Conservation (phyloP, 2,888 invertebrate species). For the Heliothis peltigera region DNA sequence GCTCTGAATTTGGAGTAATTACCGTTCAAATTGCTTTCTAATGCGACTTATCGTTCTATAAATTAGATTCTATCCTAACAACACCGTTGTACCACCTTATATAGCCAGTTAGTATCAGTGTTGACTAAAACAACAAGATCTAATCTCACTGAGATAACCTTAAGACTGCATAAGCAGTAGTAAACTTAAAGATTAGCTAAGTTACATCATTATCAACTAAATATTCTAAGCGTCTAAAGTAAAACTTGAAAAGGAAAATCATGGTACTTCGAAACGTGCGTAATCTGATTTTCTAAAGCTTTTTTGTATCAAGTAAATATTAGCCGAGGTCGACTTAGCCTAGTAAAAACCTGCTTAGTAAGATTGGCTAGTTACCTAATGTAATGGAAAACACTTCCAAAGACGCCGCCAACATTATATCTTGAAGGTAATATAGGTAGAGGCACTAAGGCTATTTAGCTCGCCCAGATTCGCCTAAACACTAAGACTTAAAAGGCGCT, state of each 20-base stretch:
- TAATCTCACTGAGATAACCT: slow-evolving; percentile 40
- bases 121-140: slow-evolving; percentile 34
- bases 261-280: slow-evolving; percentile 43
- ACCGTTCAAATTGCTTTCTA: not conserved
- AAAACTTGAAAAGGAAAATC: slow-evolving; percentile 19
- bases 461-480: slow-evolving; percentile 61
- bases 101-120: slow-evolving; percentile 27
- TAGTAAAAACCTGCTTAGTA: slow-evolving; percentile 71
- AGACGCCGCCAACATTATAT: slow-evolving; percentile 68
- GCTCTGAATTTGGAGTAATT: no score
- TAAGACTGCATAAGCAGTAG: slow-evolving; percentile 25
- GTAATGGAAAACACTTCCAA: slow-evolving; percentile 82
- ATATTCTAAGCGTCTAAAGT: not conserved
- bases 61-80: slow-evolving; percentile 3
- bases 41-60: not conserved
- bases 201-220: slow-evolving; percentile 36
- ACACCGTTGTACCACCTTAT: slow-evolving; percentile 17
- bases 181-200: slow-evolving; percentile 24
- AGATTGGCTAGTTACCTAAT: slow-evolving; percentile 81
- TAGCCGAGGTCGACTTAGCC: slow-evolving; percentile 62
- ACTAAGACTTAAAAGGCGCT: slow-evolving; percentile 37
- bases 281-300: slow-evolving; percentile 74
- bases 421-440: slow-evolving; percentile 53
- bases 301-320: slow-evolving; percentile 72
- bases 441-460: slow-evolving; percentile 60